These are phyloP conservation scores for Anseranas semipalmata DNA, from an alignment of 2,113 vertebrate species.

Conservation along the genomic window DNA sequence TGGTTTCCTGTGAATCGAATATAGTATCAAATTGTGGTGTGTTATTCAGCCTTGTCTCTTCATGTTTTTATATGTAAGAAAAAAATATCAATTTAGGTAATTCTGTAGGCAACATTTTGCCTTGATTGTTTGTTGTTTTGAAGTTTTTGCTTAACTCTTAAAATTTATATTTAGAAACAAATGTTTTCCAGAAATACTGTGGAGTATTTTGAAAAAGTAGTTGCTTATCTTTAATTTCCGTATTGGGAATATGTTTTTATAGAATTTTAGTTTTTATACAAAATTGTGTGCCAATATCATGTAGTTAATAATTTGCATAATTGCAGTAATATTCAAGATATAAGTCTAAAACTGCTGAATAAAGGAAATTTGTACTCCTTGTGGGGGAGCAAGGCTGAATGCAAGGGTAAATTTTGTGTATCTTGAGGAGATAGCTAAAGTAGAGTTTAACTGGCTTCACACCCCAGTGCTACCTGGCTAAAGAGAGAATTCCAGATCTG, in stretches of 20 bases:
- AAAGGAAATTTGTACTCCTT: background rate
- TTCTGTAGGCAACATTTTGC: conserved; percentile 20
- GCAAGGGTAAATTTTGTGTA: background rate
- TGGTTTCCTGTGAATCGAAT: background rate
- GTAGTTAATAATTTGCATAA: background rate
- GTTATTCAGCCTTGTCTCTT: background rate
- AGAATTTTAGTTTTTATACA: background rate
- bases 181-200: conserved; percentile 15
- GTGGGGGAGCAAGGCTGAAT: background rate
- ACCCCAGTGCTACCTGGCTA: background rate
- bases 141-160: conserved; percentile 35
- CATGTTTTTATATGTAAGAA: conserved; percentile 27
- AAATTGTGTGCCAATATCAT: background rate
- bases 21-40: background rate
- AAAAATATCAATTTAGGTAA: conserved; percentile 24
- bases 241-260: background rate
- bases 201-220: conserved; percentile 14
- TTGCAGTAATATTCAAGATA: background rate
- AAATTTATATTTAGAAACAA: conserved; percentile 41
- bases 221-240: background rate
- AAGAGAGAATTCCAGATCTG: background rate
- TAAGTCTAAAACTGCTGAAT: background rate
- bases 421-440: background rate
- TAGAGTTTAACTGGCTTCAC: background rate
- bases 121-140: conserved; percentile 27